These are phyloP conservation scores for Ancistrus triradiatus DNA, from an alignment of 2,113 vertebrate species.

Conservation along the genomic window DNA sequence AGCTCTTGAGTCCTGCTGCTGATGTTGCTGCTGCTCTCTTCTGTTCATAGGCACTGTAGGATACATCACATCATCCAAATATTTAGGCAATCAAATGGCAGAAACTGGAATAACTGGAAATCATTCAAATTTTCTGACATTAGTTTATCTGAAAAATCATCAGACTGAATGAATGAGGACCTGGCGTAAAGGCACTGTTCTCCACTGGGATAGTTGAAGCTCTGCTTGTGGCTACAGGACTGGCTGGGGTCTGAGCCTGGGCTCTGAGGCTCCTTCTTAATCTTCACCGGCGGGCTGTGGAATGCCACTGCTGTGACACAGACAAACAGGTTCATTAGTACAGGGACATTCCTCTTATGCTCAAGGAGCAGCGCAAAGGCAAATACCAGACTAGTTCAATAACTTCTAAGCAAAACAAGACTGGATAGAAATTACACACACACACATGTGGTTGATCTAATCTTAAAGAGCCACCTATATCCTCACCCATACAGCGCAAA, in stretches of 20 bases:
- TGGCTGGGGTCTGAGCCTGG: conserved; percentile 78
- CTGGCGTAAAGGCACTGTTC: conserved; percentile 97
- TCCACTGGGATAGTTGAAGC: conserved; percentile 74
- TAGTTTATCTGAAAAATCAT: background rate
- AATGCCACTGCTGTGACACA: conserved; percentile 81
- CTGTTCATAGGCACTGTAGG: conserved; percentile 85
- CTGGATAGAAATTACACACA: conserved; percentile 1
- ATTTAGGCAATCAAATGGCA: background rate
- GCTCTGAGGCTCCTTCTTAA: conserved; percentile 92
- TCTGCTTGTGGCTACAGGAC: conserved; percentile 86
- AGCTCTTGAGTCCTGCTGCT: conserved; percentile 73
- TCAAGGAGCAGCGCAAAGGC: conserved; percentile 37
- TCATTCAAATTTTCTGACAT: background rate
- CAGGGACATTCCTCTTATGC: conserved; percentile 19
- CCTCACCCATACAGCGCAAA: conserved; percentile 10
- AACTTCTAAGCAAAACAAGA: conserved; percentile 50
- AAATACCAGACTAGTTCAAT: conserved; percentile 57
- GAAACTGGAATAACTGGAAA: background rate
- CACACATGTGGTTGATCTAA: conserved; percentile 42
- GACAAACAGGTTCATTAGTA: conserved; percentile 39
- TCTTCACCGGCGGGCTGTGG: conserved; percentile 90
- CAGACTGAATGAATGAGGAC: conserved; percentile 59
- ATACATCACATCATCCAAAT: conserved; percentile 6
- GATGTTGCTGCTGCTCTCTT: conserved; percentile 73
- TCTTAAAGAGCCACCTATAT: conserved; percentile 31